Evolutionary conservation across 2,113 vertebrate genomes (phyloP).

Genomic region (Rynchops niger): DNA sequence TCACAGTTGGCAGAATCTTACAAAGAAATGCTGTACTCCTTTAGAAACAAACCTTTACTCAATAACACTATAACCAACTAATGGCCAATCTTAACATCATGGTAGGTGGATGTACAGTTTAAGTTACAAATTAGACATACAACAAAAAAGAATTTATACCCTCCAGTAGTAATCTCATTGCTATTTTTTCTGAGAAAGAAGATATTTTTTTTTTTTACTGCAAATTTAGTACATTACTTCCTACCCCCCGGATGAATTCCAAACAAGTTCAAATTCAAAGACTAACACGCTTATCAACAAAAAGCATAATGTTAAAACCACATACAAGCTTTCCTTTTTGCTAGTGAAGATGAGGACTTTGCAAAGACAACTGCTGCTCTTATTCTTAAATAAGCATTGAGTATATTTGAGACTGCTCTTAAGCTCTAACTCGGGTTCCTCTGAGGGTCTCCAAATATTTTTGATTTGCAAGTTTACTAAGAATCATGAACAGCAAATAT

Average conservation of each 20-base stretch:
- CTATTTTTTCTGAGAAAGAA: background rate
- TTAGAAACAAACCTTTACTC: background rate
- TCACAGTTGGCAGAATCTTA: background rate
- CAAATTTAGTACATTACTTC: background rate
- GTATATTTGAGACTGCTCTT: background rate
- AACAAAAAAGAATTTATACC: background rate
- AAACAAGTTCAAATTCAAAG: background rate
- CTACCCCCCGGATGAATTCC: background rate
- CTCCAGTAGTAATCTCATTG: background rate
- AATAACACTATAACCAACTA: background rate
- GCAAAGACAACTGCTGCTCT: background rate
- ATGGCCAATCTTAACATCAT: background rate
- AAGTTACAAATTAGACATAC: background rate
- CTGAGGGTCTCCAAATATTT: background rate
- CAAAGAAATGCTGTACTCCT: background rate
- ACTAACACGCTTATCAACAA: background rate
- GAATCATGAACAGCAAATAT: background rate
- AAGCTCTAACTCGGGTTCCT: accelerated
- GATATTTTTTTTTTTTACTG: background rate
- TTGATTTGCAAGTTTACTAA: background rate
- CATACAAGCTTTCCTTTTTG: background rate
- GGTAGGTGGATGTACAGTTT: background rate
- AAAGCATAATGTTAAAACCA: background rate
- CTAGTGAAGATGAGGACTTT: background rate
- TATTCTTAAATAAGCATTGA: background rate